Percentiles rank a stretch among this genome's conserved stretches.
Conservation (phyloP, 2,888 invertebrate genomes). For the Salpingus planirostris region DNA sequence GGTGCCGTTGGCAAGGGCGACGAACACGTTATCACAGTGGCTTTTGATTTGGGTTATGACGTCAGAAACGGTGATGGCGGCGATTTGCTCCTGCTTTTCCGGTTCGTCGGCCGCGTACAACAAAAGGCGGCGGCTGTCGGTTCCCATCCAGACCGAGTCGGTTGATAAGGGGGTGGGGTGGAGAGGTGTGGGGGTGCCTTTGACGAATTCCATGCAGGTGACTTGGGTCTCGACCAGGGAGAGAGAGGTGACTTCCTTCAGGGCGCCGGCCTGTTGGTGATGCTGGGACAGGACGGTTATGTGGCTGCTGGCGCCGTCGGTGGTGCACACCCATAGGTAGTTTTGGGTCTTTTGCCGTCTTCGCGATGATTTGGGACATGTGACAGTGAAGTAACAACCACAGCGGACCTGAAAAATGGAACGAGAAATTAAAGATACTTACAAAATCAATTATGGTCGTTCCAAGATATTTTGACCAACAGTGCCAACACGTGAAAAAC, state of each 20-base stretch:
- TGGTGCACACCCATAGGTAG: slow-evolving; percentile 85
- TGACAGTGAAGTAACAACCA: slow-evolving; percentile 80
- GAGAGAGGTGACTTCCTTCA: slow-evolving; percentile 68
- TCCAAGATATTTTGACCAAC: slow-evolving; percentile 3
- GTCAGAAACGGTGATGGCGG: slow-evolving; percentile 59
- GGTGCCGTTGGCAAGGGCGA: slow-evolving; percentile 72
- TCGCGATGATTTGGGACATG: slow-evolving; percentile 47
- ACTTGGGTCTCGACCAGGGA: slow-evolving; percentile 72
- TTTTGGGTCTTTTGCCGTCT: slow-evolving; percentile 64
- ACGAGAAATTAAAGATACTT: too few relatives aligned
- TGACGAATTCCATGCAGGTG: slow-evolving; percentile 76
- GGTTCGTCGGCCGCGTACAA: slow-evolving; percentile 79
- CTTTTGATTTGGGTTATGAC: slow-evolving; percentile 69
- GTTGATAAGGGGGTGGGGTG: slow-evolving; percentile 42
- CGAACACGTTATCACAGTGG: slow-evolving; percentile 81
- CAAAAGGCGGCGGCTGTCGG: slow-evolving; percentile 71
- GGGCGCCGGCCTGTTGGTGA: slow-evolving; percentile 59
- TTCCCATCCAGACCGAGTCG: slow-evolving; percentile 90
- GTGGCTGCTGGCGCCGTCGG: slow-evolving; percentile 67
- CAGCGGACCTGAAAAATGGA: slow-evolving; percentile 82
- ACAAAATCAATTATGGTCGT: slow-evolving; percentile 1
- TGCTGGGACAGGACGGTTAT: slow-evolving; percentile 71
- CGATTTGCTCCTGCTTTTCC: slow-evolving; percentile 71
- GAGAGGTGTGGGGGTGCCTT: slow-evolving; percentile 45
- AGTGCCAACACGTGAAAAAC: too few relatives aligned